Conservation (phyloP, 2,113 vertebrate species). For the Theristicus caerulescens region DNA sequence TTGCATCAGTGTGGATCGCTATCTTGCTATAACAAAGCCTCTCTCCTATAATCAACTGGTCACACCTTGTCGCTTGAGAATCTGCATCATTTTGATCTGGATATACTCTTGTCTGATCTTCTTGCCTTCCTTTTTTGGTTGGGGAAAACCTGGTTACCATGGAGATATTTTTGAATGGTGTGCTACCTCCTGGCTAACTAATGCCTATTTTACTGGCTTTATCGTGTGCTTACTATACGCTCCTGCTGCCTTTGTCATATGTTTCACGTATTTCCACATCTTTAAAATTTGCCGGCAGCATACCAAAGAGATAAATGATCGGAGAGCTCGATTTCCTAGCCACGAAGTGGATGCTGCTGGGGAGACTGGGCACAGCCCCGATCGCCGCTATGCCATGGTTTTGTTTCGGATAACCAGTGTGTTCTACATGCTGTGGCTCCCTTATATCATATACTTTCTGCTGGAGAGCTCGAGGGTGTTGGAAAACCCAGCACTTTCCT, state of each 20-base stretch:
- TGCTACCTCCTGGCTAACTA: constrained; percentile 94
- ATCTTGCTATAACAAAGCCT: constrained; percentile 96
- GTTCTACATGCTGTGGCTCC: constrained; percentile 97
- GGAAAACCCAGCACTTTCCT: constrained; percentile 90
- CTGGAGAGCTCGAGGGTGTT: constrained; percentile 94
- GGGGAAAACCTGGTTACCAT: constrained; percentile 99
- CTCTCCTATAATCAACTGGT: constrained; percentile 98
- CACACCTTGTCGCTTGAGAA: constrained; percentile 91
- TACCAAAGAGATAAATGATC: constrained; percentile 95
- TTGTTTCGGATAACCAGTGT: constrained; percentile 97
- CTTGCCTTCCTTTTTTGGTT: constrained; percentile 95
- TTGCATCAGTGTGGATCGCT: constrained; percentile 96
- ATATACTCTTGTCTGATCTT: constrained; percentile 94
- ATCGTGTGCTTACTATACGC: constrained; percentile 97
- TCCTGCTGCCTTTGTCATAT: constrained; percentile 94
- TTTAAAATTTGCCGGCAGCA: constrained; percentile 98
- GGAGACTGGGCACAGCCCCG: constrained; percentile 87
- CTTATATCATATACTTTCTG: constrained; percentile 97
- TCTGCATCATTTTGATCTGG: constrained; percentile 95
- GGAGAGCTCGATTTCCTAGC: constrained; percentile 92
- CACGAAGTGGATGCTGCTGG: constrained; percentile 88
- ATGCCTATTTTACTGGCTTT: constrained; percentile 94
- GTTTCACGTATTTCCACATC: constrained; percentile 99
- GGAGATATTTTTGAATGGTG: constrained; percentile 99
- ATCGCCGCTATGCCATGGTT: constrained; percentile 95